A percentile compares a stretch with the other conserved stretches of the same genome.
Evolutionary conservation across 1,140 invertebrate species (phyloP).

Genomic region (Pogonomyrmex barbatus): DNA sequence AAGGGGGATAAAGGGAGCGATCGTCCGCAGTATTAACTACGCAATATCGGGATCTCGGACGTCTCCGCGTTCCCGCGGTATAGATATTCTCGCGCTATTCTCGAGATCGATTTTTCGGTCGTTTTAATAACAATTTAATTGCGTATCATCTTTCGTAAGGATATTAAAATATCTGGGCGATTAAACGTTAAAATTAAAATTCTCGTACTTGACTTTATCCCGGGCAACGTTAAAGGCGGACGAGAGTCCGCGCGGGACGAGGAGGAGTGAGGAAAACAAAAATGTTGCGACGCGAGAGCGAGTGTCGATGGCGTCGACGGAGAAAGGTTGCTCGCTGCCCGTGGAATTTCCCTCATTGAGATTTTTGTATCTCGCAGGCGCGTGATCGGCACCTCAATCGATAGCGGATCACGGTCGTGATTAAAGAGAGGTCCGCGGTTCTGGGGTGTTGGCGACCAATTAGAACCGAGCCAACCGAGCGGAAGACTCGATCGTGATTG

Average conservation of each 20-base stretch:
- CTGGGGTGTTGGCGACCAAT: conserved; percentile 65
- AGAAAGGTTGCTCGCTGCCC: conserved; percentile 40
- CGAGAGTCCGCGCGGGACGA: not conserved
- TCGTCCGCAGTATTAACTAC: not conserved
- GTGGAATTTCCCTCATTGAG: conserved; percentile 78
- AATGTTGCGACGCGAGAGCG: conserved; percentile 35
- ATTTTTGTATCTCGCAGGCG: conserved; percentile 62
- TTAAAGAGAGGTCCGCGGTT: conserved; percentile 54
- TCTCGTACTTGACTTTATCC: conserved; percentile 22
- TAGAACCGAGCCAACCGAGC: conserved; percentile 73
- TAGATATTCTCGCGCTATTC: not conserved
- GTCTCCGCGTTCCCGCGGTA: conserved; percentile 45
- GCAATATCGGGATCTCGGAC: not conserved
- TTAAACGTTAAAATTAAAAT: conserved; percentile 35
- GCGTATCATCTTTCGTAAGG: not conserved
- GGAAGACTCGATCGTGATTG: conserved; percentile 63
- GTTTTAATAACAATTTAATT: conserved; percentile 44
- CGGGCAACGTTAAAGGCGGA: not conserved
- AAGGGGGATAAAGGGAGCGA: not conserved
- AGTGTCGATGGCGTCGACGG: conserved; percentile 65
- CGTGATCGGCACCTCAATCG: conserved; percentile 64
- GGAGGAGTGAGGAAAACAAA: not conserved
- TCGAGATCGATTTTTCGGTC: conserved; percentile 15
- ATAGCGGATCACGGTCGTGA: conserved; percentile 61
- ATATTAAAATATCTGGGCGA: conserved; percentile 45